Percentiles rank a stretch among this genome's conserved stretches.
Conservation (phyloP, 2,113 vertebrate genomes). For the Pterophyllum scalare region DNA sequence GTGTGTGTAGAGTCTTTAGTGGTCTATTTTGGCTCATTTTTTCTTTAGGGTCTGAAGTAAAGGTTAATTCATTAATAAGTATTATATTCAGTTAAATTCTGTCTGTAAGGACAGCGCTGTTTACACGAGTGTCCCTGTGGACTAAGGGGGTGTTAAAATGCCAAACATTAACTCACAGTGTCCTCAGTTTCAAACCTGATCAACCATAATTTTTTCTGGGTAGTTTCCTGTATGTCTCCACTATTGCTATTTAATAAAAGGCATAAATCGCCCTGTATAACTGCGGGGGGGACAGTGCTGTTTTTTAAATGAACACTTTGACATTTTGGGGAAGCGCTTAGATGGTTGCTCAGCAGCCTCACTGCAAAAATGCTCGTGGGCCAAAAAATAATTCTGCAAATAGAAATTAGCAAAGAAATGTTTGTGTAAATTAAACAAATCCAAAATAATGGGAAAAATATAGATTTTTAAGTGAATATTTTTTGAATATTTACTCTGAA, state of each 20-base stretch:
- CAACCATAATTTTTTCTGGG: neutral
- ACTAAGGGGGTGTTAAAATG: neutral
- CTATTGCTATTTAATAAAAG: neutral
- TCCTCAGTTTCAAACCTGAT: neutral
- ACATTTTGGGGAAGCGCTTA: constrained; percentile 1
- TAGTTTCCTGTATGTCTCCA: neutral
- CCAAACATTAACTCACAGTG: neutral
- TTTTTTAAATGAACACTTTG: constrained; percentile 12
- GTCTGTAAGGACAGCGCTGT: neutral
- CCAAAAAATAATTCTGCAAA: neutral
- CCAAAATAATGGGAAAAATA: neutral
- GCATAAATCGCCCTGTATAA: neutral
- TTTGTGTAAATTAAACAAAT: neutral
- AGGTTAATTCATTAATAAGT: neutral
- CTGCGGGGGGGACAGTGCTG: neutral
- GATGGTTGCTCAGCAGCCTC: neutral
- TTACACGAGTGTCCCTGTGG: neutral
- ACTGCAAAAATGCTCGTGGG: neutral
- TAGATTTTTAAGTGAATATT: neutral
- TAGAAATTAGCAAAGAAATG: neutral
- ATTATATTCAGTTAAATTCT: neutral
- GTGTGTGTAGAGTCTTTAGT: neutral
- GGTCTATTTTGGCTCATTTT: neutral
- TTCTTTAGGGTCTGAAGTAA: neutral
- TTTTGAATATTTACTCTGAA: constrained; percentile 3